phyloP scores from a whole-genome alignment of 2,797 vertebrate genomes.

The Acropternis orthonyx region DNA sequence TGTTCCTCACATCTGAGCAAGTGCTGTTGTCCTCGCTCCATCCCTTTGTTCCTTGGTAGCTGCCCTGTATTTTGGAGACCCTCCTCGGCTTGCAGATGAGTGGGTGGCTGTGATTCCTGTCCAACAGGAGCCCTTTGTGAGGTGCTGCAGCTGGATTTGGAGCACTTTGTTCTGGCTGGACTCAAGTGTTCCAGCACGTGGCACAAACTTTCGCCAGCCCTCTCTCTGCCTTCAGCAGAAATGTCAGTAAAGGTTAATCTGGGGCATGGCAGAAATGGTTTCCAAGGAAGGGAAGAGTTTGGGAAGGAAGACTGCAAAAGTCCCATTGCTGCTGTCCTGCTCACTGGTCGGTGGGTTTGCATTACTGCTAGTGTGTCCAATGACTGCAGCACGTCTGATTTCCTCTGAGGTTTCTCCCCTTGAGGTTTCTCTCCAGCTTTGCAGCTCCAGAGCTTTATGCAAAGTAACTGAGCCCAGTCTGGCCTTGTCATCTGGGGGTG shows the following conservation, averaged over 20 bases:
- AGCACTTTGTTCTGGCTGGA: constrained; percentile 45
- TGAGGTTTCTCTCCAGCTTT: neutral
- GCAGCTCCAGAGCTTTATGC: neutral
- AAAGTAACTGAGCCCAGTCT: neutral
- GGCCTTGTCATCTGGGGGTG: neutral
- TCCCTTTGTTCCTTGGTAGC: constrained; percentile 15
- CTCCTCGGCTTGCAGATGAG: neutral
- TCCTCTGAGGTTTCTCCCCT: neutral
- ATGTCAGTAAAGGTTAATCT: constrained; percentile 34
- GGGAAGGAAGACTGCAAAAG: neutral
- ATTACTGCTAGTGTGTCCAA: neutral
- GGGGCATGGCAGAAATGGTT: neutral
- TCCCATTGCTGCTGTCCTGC: neutral
- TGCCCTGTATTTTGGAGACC: constrained; percentile 3
- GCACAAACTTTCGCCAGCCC: neutral
- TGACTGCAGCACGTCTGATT: neutral
- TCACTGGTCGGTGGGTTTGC: neutral
- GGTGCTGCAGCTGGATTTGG: constrained; percentile 18
- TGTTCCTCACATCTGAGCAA: neutral
- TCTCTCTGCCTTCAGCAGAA: constrained; percentile 22
- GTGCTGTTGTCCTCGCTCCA: neutral
- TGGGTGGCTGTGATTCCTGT: constrained; percentile 43
- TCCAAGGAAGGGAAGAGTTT: neutral
- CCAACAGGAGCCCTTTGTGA: constrained; percentile 72
- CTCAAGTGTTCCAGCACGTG: constrained; percentile 39